Conservation (phyloP, 1,140 invertebrate genomes). For the Lysiphlebus fabarum region DNA sequence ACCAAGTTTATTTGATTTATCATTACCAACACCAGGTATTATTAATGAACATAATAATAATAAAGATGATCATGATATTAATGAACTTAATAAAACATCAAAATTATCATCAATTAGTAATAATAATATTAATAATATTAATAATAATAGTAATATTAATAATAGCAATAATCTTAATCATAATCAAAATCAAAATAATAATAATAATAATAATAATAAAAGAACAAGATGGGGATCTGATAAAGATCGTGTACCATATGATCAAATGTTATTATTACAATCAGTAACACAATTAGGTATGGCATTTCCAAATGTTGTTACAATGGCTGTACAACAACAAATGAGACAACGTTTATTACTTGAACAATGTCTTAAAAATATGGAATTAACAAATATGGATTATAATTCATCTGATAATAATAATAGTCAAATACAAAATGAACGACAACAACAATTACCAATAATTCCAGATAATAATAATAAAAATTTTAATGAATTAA, state of each 20-base stretch:
- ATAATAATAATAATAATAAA: constrained; percentile 46
- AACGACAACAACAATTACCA: constrained; percentile 42
- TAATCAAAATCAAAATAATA: constrained; percentile 21
- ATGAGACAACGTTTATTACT: constrained; percentile 29
- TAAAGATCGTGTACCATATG: constrained; percentile 50
- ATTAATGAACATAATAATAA: constrained; percentile 29
- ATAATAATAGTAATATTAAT: not conserved
- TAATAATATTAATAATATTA: not conserved
- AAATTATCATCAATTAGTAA: not conserved
- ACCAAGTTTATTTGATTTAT: constrained; percentile 50
- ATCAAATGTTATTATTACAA: constrained; percentile 51
- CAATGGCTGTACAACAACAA: constrained; percentile 42
- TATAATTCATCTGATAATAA: constrained; percentile 22
- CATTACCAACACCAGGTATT: constrained; percentile 34
- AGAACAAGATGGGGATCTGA: constrained; percentile 54
- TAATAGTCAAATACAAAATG: constrained; percentile 52
- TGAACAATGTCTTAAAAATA: constrained; percentile 30
- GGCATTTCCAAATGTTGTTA: constrained; percentile 42
- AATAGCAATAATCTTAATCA: not conserved
- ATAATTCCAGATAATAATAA: constrained; percentile 42
- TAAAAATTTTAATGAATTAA: constrained; percentile 40
- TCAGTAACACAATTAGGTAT: constrained; percentile 46
- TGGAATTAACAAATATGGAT: constrained; percentile 47
- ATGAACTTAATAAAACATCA: not conserved
- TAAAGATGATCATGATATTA: constrained; percentile 32